Evolutionary conservation across 1,140 invertebrate genomes (phyloP), one percentile per base, ranked within the genome.

Genomic region (Spodoptera litura): DNA sequence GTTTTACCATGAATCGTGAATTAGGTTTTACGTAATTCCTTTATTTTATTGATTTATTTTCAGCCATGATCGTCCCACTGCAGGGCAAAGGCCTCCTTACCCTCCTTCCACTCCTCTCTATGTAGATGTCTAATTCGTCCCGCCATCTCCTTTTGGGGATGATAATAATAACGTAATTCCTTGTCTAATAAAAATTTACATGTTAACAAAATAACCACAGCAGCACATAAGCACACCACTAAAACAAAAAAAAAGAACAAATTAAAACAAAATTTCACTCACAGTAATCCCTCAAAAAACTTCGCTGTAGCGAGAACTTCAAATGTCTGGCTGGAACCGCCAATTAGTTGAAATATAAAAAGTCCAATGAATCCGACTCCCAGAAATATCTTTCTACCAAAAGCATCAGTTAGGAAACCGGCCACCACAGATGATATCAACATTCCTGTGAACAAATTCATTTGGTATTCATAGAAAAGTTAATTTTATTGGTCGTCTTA

Each of bases 261-360:
- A 51, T 38, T 25, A 27, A 75, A 31, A 31, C 31, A 31, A 31
- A 31, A 2, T 3, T 9, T 62, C 84, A 95, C 96, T 96, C 88
- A 97, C 97, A 97, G 95, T 72, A 97, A 94, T n/a, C 97, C 97
- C 82, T 96, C 97, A 53, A 97, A 87, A 82, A 97, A 97, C 89
- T 97, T 96, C 20, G 97, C 95, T 0, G 96, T 85, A 0, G 97
- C 90, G 15, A 98, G 94, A 38, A 96, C 91, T 78, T 94, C 95
- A 80, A 96, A 97, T 20, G 95, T 96, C 81, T 97, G 97, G 1
- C 96, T 96, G 11, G 96, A 91, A 27, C 96, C 96, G 27, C 96
- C 96, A 2, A 96, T 82, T 4, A 97, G 80, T 11, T 95, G 96
- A 61, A 96, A 96, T 10, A 97, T 76, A 4, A 95, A 96, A 85